Evolutionary conservation across 2,113 vertebrate species (phyloP), one percentile per base, ranked within the genome.

Genomic region (Tauraco erythrolophus): DNA sequence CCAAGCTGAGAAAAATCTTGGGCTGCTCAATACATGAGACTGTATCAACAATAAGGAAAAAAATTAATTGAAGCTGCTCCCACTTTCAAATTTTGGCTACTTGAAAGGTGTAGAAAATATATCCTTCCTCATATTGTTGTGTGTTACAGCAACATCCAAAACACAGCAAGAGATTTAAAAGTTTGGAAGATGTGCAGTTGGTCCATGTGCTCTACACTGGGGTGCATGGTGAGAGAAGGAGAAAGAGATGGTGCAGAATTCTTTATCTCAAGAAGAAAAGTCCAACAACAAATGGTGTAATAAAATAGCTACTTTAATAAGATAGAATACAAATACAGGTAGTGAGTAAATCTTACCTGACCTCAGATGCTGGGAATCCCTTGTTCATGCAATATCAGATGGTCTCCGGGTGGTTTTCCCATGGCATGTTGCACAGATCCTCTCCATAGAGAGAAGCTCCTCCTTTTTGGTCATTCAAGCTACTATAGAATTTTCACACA

Each of bases 1-100:
- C n/a, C 53, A 82, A 88, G 15, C 46, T 88, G 37, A 66, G 37
- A 69, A 83, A 89, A 91, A 56, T 81, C 45, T 74, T 48, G 31
- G 31, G 4, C n/a, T 91, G 50, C 22, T 84, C 54, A 66, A 51
- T 45, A 51, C 5, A 10, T 27, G 33, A 91, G 23, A 17, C 17
- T 83, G 23, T 70, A 53, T 37, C 6, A 65, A 14, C 5, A 77
- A 16, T 19, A 35, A 82, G 24, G 60, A 82, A 79, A 77, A 78
- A 37, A 57, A 8, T 2, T 5, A 76, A 43, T 7, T n/a, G 37
- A 19, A 62, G 24, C 5, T 45, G 14, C 27, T 45, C 14, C 1
- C 12, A 50, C 31, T 41, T 66, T 9, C 17, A 87, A 70, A 37
- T 77, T 81, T 23, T 46, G n/a, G 3, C 5, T 22, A 54, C 28